Evolutionary conservation across 2,888 invertebrate genomes (phyloP).

Genomic region (Globia sparganii): DNA sequence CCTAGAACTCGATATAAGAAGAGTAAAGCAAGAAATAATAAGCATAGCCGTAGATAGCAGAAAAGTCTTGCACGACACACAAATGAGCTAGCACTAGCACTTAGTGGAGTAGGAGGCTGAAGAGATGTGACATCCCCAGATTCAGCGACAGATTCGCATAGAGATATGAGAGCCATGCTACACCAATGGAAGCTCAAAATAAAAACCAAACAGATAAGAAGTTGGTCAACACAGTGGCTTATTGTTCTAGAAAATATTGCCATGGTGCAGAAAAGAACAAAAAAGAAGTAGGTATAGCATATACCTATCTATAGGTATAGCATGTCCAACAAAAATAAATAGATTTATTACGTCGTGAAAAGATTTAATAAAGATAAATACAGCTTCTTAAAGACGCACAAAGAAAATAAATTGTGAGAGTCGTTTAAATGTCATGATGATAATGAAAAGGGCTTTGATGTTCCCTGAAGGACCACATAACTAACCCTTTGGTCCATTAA

Average conservation of each 20-base stretch:
- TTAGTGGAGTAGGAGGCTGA: neutral
- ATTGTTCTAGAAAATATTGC: neutral
- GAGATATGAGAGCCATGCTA: neutral
- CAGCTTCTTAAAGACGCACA: neutral
- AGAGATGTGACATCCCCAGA: neutral
- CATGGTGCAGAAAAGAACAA: neutral
- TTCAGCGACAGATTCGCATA: neutral
- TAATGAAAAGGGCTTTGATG: conserved; percentile 46
- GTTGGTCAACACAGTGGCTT: neutral
- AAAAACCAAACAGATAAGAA: neutral
- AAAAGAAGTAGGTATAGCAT: neutral
- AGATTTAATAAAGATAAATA: conserved; percentile 33
- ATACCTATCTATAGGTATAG: no score
- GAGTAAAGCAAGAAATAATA: neutral
- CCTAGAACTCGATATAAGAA: neutral
- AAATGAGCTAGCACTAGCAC: neutral
- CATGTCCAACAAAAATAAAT: conserved; percentile 14
- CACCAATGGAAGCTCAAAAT: neutral
- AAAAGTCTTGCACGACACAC: neutral
- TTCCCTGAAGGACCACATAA: conserved; percentile 25
- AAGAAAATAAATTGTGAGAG: conserved; percentile 35
- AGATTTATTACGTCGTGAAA: conserved; percentile 5
- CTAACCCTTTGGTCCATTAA: conserved; percentile 63
- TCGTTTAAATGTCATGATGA: conserved; percentile 24
- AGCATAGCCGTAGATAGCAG: no score